Base-by-base conservation (phyloP, 2,888 invertebrate genomes). In the Leucozona laternaria region DNA sequence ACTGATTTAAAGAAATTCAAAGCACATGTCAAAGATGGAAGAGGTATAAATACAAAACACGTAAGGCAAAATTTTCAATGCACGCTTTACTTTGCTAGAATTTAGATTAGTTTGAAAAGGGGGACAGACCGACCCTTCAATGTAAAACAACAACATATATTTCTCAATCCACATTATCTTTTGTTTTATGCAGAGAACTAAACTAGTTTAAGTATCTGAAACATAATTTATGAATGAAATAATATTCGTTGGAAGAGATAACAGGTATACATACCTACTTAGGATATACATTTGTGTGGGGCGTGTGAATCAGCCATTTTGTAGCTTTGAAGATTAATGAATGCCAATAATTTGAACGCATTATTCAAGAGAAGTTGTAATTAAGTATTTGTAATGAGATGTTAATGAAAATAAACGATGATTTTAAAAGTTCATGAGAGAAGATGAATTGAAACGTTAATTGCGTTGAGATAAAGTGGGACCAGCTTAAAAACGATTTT, bases 301-400 rank as follows among this genome's bases (percentile, higher is more conserved):
- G 48, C 76, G 64, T 71, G 70, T 71, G 76, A 81, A 64, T 70
- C 20, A 28, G 45, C 43, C 5, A 57, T 28, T 58, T 45, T 17
- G 10, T 28, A 22, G 28, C 34, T 58, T 11, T 20, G 22, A 43
- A 53, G 58, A 78, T 70, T 79, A 62, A 72, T 72, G 25, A 25
- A 15, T 64, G 34, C 20, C 58, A 58, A 58, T 58, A 20, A 58
- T 22, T 58, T 37, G 5, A 37, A 22, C 13, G 37, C 13, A 20
- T 20, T 37, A 20, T 79, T 53, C 31, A 64, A 40, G 48, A 22
- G 8, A 50, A 31, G 58, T 40, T 57, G 15, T 57, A 45, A 17
- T 37, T 57, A 22, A 31, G 62, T 45, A 76, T 31, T 20, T 34
- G 37, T 20, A 78, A 71, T 57, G 55, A 37, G 62, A 34, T 79